Conservation (phyloP, 2,888 invertebrate genomes). For the Aphodius sticticus region DNA sequence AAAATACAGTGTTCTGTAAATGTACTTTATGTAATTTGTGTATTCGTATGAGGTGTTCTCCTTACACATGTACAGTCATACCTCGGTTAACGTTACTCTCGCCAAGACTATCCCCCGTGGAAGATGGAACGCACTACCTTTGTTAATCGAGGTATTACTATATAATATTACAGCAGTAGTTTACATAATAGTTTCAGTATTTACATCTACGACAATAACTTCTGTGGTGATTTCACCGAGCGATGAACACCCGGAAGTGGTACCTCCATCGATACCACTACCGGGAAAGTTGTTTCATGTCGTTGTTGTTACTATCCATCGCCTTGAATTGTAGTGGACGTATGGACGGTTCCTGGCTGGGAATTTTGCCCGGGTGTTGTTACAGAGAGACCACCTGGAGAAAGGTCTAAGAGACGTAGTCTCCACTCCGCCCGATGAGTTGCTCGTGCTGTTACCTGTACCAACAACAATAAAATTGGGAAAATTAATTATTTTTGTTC, state of each 20-base stretch:
- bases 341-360: slow-evolving; percentile 46
- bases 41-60: too few species aligned
- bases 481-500: neutral
- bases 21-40: too few species aligned
- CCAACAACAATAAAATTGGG: neutral
- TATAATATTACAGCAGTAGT: neutral
- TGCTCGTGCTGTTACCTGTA: slow-evolving; percentile 57
- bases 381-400: slow-evolving; percentile 55
- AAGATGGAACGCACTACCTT: neutral
- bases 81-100: too few species aligned
- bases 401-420: slow-evolving; percentile 55
- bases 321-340: slow-evolving; percentile 50
- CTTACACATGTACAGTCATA: too few species aligned
- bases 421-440: slow-evolving; percentile 57
- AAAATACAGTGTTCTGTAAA: too few species aligned
- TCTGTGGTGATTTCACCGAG: slow-evolving; percentile 41
- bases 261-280: slow-evolving; percentile 38
- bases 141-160: neutral
- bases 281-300: slow-evolving; percentile 51
- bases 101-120: too few species aligned
- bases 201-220: slow-evolving; percentile 44
- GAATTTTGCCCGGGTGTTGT: slow-evolving; percentile 45
- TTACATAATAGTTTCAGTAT: slow-evolving; percentile 45
- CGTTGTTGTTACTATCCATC: slow-evolving; percentile 56
- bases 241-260: slow-evolving; percentile 36